A percentile compares a stretch with the other conserved stretches of the same genome.
Evolutionary conservation across 2,888 invertebrate species (phyloP).

Genomic region (Dorcus hopei): DNA sequence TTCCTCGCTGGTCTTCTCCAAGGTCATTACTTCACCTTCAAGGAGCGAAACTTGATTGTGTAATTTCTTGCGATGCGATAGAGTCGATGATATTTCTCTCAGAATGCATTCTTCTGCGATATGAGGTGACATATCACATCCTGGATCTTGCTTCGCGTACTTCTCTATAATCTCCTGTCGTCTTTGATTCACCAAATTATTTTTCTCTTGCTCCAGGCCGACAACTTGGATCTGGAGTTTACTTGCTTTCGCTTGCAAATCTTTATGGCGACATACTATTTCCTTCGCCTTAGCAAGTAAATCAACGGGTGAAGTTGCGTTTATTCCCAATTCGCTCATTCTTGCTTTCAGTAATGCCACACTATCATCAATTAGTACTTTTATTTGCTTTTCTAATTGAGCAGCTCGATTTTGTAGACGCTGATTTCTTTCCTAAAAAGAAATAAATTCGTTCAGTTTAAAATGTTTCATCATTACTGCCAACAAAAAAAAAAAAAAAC

Average conservation of each 20-base stretch:
- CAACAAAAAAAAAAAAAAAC: not conserved
- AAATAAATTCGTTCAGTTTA: not conserved
- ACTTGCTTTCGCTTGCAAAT: conserved; percentile 84
- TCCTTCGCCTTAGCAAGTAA: conserved; percentile 83
- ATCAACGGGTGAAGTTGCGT: conserved; percentile 81
- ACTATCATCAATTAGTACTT: conserved; percentile 87
- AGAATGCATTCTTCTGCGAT: conserved; percentile 79
- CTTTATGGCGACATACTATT: conserved; percentile 90
- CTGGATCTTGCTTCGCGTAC: conserved; percentile 57
- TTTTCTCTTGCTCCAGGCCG: conserved; percentile 74
- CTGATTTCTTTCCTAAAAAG: conserved; percentile 68
- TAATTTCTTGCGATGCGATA: conserved; percentile 79
- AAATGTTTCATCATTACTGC: not conserved
- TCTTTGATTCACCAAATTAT: conserved; percentile 66
- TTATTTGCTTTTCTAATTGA: conserved; percentile 92
- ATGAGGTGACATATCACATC: conserved; percentile 61
- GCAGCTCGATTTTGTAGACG: conserved; percentile 78
- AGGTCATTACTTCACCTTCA: conserved; percentile 71
- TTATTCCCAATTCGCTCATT: conserved; percentile 89
- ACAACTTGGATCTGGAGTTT: conserved; percentile 81
- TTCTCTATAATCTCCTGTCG: conserved; percentile 75
- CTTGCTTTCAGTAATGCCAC: conserved; percentile 83
- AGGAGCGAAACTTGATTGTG: conserved; percentile 77
- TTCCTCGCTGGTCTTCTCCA: conserved; percentile 71
- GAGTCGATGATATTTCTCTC: conserved; percentile 80